Evolutionary conservation across 2,113 vertebrate genomes (phyloP), one percentile per base, ranked within the genome.

Genomic region (Nesospiza acunhae): DNA sequence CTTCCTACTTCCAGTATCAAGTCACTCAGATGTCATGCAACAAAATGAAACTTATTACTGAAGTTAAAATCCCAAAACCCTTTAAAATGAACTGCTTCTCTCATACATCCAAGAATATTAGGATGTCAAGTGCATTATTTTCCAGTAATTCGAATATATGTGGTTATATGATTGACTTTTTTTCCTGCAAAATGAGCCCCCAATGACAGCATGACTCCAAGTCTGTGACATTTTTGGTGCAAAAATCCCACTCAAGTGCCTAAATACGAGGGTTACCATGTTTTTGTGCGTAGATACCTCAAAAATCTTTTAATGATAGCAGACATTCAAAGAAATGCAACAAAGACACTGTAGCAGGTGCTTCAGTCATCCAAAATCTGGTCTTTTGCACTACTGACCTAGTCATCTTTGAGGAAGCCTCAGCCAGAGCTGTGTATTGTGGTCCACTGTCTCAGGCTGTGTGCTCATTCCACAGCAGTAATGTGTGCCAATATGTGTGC

Each of bases 401-500:
- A 44, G 39, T 86, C 22, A 83, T 56, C 22, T 63, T 12, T 64
- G 55, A 58, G 67, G 30, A 90, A 63, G 53, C 10, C 39, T 31
- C 58, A 90, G 47, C 2, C 53, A 90, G 67, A 55, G 30, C 13
- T 63, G 20, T 28, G 14, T 56, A 33, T 17, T 68, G 24, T 27
- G 64, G 30, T 60, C 23, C 63, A 5, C n/a, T 27, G 11, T 17
- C 44, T 63, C 1, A 1, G 69, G 60, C 21, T 77, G 66, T 30
- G 52, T 24, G 53, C 31, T 41, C 37, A 53, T 27, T 77, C 28
- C 26, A 23, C 27, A 69, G 59, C 31, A 41, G 2, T 11, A 80
- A 53, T 16, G 12, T 8, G 4, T 44, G 68, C 20, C 52, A 89
- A 23, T 8, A n/a, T 0, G 0, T 16, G 8, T 68, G 20, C 76